phyloP scores from a whole-genome alignment of 2,113 vertebrate species.

The Porphyrio hochstetteri region DNA sequence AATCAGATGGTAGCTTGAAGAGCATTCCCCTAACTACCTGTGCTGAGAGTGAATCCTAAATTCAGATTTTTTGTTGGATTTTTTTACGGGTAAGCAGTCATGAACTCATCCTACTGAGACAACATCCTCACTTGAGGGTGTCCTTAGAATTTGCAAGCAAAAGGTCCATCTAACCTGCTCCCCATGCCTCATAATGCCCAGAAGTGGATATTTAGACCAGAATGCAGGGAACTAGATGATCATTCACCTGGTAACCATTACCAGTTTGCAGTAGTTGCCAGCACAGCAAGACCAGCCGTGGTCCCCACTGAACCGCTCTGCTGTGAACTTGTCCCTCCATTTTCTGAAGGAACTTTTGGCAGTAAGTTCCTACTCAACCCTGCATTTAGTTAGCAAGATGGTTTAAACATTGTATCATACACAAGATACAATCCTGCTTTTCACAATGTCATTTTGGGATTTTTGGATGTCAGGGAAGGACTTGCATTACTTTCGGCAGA shows the following conservation, averaged over 20 bases:
- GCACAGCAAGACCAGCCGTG: rapidly evolving
- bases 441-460: not conserved
- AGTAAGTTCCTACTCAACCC: not conserved
- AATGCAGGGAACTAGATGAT: not conserved
- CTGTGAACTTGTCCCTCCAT: not conserved
- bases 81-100: not conserved
- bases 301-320: not conserved
- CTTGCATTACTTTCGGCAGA: not conserved
- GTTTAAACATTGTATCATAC: not conserved
- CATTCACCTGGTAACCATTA: not conserved
- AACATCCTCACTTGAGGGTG: not conserved
- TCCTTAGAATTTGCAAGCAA: not conserved
- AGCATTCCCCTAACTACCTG: not conserved
- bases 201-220: not conserved
- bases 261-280: not conserved
- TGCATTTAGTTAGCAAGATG: not conserved
- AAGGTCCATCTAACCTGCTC: not conserved
- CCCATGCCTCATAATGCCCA: not conserved
- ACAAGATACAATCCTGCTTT: not conserved
- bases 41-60: not conserved
- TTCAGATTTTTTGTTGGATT: not conserved
- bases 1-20: not conserved
- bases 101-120: not conserved
- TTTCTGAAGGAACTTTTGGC: not conserved
- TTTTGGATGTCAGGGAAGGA: not conserved